phyloP scores from a whole-genome alignment of 2,797 vertebrate species.

The Mus minutoides region DNA sequence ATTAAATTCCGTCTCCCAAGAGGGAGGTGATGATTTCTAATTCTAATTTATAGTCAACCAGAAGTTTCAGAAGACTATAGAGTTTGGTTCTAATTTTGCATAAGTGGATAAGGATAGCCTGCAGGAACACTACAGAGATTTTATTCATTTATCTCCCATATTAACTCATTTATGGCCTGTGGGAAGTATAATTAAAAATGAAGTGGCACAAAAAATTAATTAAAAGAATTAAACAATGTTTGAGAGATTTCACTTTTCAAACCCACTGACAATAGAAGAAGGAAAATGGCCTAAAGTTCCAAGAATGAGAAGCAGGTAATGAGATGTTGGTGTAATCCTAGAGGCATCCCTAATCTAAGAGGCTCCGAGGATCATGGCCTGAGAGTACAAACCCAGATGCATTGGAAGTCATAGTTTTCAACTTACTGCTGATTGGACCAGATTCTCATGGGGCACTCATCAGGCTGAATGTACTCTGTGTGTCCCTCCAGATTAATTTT shows the following conservation, averaged over 20 bases:
- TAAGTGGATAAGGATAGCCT: constrained; percentile 59
- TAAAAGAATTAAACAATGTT: constrained; percentile 57
- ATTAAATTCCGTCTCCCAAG: constrained; percentile 31
- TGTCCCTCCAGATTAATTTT: not conserved
- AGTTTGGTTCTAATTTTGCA: constrained; percentile 60
- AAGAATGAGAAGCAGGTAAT: not conserved
- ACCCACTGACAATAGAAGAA: not conserved
- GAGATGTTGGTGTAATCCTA: not conserved
- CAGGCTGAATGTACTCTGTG: not conserved
- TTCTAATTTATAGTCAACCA: constrained; percentile 64
- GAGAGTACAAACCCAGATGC: not conserved
- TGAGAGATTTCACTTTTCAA: constrained; percentile 57
- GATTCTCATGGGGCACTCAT: not conserved
- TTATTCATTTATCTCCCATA: constrained; percentile 66
- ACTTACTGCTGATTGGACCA: not conserved
- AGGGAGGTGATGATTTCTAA: constrained; percentile 4
- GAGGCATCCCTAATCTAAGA: not conserved
- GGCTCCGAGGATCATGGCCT: not conserved
- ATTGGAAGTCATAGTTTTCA: not conserved
- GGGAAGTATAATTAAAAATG: constrained; percentile 74
- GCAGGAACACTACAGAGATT: constrained; percentile 55
- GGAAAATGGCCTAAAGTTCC: constrained; percentile 26
- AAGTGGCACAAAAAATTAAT: constrained; percentile 65
- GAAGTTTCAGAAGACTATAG: constrained; percentile 68
- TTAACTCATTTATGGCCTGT: constrained; percentile 56